These are phyloP conservation scores for Morone saxatilis DNA, from an alignment of 2,113 vertebrate species.

Conservation along the genomic window DNA sequence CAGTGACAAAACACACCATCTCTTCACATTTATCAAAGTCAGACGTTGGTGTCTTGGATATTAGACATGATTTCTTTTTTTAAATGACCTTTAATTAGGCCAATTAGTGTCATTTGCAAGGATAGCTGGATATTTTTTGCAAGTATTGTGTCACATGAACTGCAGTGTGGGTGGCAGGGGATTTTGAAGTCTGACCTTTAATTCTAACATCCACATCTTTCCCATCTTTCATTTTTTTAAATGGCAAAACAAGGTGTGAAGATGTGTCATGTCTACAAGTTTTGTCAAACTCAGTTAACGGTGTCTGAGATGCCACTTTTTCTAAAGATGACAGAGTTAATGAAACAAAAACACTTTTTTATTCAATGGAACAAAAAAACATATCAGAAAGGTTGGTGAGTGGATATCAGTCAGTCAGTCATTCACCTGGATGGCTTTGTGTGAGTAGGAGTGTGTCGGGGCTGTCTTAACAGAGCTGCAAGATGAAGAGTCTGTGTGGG, in stretches of 20 bases:
- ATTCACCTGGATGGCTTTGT: constrained; percentile 94
- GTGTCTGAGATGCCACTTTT: not conserved
- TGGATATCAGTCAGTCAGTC: not conserved
- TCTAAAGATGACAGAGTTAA: not conserved
- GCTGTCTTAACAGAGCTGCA: constrained; percentile 86
- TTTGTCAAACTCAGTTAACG: not conserved
- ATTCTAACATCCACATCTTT: not conserved
- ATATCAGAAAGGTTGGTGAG: not conserved
- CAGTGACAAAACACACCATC: not conserved
- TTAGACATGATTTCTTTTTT: not conserved
- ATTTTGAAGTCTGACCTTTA: constrained; percentile 36
- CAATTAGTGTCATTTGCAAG: constrained; percentile 30
- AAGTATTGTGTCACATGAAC: constrained; percentile 8
- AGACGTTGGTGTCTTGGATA: not conserved
- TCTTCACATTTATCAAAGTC: constrained; percentile 30
- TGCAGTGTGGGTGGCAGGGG: not conserved
- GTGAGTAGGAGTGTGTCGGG: constrained; percentile 77
- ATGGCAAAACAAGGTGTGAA: not conserved
- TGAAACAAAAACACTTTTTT: not conserved
- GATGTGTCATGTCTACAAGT: not conserved
- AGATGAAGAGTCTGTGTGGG: constrained; percentile 93
- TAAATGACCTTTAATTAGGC: constrained; percentile 46
- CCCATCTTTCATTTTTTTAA: not conserved
- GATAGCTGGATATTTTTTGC: not conserved
- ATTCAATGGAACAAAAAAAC: not conserved